These are phyloP conservation scores for Chloroceryle amazona DNA, from an alignment of 2,797 vertebrate species.

Conservation along the genomic window DNA sequence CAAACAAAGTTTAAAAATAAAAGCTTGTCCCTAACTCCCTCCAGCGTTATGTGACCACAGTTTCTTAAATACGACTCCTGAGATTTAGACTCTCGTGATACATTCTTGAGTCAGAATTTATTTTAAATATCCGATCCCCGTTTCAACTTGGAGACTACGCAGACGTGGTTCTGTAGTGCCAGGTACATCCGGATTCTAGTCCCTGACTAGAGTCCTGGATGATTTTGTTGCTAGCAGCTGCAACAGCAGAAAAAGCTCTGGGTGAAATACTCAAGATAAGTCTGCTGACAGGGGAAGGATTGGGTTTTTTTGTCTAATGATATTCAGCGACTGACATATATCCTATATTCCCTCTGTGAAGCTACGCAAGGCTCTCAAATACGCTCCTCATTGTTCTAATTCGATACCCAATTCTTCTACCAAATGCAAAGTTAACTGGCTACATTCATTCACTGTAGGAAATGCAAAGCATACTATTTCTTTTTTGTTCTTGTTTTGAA, in stretches of 20 bases:
- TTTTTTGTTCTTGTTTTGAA: background rate
- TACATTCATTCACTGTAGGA: background rate
- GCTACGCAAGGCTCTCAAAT: background rate
- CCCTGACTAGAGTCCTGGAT: background rate
- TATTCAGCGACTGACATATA: background rate
- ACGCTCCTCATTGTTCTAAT: background rate
- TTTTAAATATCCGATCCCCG: background rate
- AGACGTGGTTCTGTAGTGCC: background rate
- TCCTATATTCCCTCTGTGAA: background rate
- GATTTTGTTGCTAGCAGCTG: background rate
- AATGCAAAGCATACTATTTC: background rate
- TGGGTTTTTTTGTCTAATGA: background rate
- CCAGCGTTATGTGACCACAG: background rate
- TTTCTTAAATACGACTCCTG: background rate
- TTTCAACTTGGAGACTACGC: background rate
- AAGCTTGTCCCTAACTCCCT: background rate
- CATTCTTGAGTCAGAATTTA: background rate
- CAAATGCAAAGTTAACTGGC: background rate
- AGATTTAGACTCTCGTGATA: background rate
- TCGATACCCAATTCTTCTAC: background rate
- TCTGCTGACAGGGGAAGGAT: background rate
- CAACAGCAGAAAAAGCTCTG: background rate
- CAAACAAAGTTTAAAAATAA: background rate
- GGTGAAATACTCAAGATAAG: background rate
- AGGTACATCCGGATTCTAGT: background rate